These are phyloP conservation scores for Syritta pipiens DNA, from an alignment of 2,888 invertebrate genomes.

Conservation along the genomic window DNA sequence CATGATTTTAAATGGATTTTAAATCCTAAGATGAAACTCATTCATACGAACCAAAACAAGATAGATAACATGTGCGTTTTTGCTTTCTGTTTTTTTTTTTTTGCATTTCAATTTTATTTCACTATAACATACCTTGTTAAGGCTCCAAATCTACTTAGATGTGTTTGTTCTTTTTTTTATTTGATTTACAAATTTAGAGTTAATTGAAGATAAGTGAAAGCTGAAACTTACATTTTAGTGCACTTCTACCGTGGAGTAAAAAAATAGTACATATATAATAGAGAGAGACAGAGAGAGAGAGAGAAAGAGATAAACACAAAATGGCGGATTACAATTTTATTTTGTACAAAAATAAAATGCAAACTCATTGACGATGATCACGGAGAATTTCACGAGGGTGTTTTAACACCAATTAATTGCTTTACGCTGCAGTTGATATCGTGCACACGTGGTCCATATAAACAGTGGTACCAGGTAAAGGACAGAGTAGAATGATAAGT, in stretches of 20 bases:
- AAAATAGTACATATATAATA: slow-evolving; percentile 19
- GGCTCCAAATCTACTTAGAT: slow-evolving; percentile 57
- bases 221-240: slow-evolving; percentile 60
- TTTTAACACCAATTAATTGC: too few species aligned
- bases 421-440: too few species aligned
- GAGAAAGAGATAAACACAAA: too few species aligned
- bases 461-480: too few species aligned
- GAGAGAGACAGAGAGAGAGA: slow-evolving; percentile 14
- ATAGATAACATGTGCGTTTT: slow-evolving; percentile 13
- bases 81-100: not conserved
- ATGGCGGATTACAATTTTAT: too few species aligned
- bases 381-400: too few species aligned
- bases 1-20: slow-evolving; percentile 25
- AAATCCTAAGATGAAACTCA: not conserved
- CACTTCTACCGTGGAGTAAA: slow-evolving; percentile 58
- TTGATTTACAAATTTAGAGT: slow-evolving; percentile 41
- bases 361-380: slow-evolving; percentile 21
- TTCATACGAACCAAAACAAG: slow-evolving; percentile 52
- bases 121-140: slow-evolving; percentile 69
- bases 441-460: too few species aligned
- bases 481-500: too few species aligned
- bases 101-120: not conserved
- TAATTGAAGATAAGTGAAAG: slow-evolving; percentile 53
- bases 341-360: slow-evolving; percentile 42
- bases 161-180: slow-evolving; percentile 15